Base-by-base conservation (phyloP, 2,888 invertebrate species). In the Caenorhabditis becei region DNA sequence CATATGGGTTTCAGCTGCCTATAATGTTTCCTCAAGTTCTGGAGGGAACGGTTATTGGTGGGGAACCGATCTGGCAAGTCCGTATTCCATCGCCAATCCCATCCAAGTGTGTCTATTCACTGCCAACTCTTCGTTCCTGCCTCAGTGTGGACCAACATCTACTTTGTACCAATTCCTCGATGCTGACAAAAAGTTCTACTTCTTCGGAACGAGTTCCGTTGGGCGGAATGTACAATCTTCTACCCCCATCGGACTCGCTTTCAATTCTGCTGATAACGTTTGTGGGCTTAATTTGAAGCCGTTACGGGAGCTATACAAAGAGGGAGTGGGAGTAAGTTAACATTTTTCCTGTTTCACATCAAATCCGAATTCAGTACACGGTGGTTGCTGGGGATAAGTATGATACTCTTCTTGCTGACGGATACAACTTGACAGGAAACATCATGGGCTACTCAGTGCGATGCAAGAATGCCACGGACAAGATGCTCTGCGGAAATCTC, bases 341-440 rank as follows among this genome's bases (percentile, higher is more conserved):
- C 26, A 10, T 32, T 10, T 28, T 24, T 7, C 24, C 5, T 54
- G 7, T 54, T n/a, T 16, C n/a, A 41, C 23, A 49, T 11, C 54
- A n/a, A n/a, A n/a, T n/a, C n/a, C n/a, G n/a, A n/a, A n/a, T 66
- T 37, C 26, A 66, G 58, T 67, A 67, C 47, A 23, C 26, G 8
- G 58, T 49, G 1, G 35, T 67, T 10, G 67, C 58, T 23, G 67
- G 58, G 16, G 32, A 67, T 20, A 41, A 56, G 18, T 66, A 66
- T 28, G 7, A 7, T 14, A 11, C 23, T 11, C 28, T 66, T 0
- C 23, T 56, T 3, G 14, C 24, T 26, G 24, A 41, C 1, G 66
- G 66, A 18, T 66, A 56, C 44, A 41, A n/a, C 2, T 26, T 66
- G 8, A 66, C 66, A n/a, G 66, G 66, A 44, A 66, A 66, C 20